Evolutionary conservation across 2,888 invertebrate genomes (phyloP).

Genomic region (Orthonevra nobilis): DNA sequence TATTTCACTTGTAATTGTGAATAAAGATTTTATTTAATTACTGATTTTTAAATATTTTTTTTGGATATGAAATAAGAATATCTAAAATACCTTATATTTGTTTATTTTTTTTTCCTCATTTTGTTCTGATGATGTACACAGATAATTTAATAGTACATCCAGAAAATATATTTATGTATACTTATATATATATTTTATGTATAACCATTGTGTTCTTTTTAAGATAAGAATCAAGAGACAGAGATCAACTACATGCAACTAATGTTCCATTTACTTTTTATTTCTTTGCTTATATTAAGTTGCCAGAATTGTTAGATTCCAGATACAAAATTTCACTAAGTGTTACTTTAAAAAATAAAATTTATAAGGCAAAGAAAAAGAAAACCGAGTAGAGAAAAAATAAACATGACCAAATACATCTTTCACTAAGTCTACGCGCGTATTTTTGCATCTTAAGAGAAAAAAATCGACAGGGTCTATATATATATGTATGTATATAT

Average conservation of each 20-base stretch:
- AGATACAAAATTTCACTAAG: conserved; percentile 46
- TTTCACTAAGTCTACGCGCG: conserved; percentile 54
- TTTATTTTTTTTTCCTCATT: conserved; percentile 57
- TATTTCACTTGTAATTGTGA: conserved; percentile 75
- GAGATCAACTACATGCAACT: conserved; percentile 70
- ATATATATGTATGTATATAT: too few species aligned
- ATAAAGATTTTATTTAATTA: conserved; percentile 71
- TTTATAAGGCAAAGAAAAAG: conserved; percentile 10
- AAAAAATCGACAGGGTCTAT: conserved; percentile 48
- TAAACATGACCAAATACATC: conserved; percentile 38
- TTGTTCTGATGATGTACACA: conserved; percentile 63
- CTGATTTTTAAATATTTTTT: conserved; percentile 69
- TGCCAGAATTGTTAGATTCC: conserved; percentile 20
- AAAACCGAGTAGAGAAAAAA: too few species aligned
- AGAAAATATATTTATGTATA: conserved; percentile 67
- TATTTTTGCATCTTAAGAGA: conserved; percentile 51
- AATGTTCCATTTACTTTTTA: conserved; percentile 53
- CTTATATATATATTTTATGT: conserved; percentile 56
- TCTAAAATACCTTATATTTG: conserved; percentile 83
- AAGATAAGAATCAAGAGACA: conserved; percentile 62
- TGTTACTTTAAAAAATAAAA: conserved; percentile 8
- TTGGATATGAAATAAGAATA: conserved; percentile 86
- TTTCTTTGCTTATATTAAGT: conserved; percentile 44
- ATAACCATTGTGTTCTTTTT: conserved; percentile 59
- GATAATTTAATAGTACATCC: conserved; percentile 67